Conservation (phyloP, 2,888 invertebrate genomes). For the Pyralis farinalis region DNA sequence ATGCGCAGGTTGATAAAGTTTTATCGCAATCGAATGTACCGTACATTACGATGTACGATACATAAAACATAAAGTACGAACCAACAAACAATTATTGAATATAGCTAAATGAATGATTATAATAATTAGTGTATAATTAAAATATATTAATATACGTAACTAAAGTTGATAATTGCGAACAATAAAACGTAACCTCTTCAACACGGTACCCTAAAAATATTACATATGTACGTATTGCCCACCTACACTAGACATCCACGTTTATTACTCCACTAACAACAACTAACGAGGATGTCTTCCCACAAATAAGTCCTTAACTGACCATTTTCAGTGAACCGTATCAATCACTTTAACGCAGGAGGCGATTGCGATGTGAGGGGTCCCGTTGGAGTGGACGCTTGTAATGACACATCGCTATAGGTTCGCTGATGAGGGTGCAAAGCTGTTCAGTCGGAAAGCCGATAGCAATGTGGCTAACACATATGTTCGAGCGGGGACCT, state of each 20-base stretch:
- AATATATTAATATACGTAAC: no score
- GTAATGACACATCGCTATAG: conserved; percentile 21
- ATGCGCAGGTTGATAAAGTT: no score
- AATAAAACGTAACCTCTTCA: no score
- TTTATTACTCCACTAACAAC: neutral
- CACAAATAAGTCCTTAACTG: neutral
- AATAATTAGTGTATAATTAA: no score
- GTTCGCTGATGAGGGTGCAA: conserved; percentile 39
- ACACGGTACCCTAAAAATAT: no score
- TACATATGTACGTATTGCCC: no score
- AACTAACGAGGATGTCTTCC: neutral
- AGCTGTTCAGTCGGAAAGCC: conserved; percentile 38
- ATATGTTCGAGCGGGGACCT: conserved; percentile 4
- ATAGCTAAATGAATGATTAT: no score
- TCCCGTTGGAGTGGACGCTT: conserved; percentile 8
- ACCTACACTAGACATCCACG: neutral
- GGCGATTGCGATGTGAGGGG: neutral
- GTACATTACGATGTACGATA: no score
- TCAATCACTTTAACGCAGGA: neutral
- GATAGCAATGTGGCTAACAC: conserved; percentile 45
- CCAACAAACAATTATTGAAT: no score
- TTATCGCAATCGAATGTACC: no score
- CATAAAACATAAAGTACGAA: no score
- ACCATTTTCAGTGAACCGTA: neutral
- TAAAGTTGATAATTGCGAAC: no score